Conservation (phyloP, 2,888 invertebrate species). For the Malthinus flaveolus region DNA sequence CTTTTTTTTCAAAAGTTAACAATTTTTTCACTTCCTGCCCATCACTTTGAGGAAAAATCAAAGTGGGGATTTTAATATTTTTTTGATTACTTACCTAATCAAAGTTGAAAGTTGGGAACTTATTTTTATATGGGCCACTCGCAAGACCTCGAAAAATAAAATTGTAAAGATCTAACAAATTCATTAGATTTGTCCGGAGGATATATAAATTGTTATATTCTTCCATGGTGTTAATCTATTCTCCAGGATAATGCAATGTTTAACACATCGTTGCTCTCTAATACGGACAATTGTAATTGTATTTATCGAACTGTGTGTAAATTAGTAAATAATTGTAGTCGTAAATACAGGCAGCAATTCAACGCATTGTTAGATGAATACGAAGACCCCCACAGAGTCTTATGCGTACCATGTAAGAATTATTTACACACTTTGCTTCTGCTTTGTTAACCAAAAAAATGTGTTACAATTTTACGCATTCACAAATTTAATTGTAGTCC, state of each 20-base stretch:
- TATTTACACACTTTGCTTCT: slow-evolving; percentile 35
- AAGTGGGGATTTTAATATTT: neutral
- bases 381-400: slow-evolving; percentile 48
- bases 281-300: slow-evolving; percentile 52
- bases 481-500: neutral
- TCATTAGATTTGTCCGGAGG: slow-evolving; percentile 27
- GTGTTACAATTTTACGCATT: slow-evolving; percentile 17
- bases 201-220: slow-evolving; percentile 24
- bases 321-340: slow-evolving; percentile 54
- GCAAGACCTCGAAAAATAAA: slow-evolving; percentile 5
- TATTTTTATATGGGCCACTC: too few relatives aligned
- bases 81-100: neutral
- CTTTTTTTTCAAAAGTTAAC: too few relatives aligned
- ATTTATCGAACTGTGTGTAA: slow-evolving; percentile 54
- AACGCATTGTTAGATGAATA: slow-evolving; percentile 43
- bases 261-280: slow-evolving; percentile 43
- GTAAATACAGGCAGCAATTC: slow-evolving; percentile 47
- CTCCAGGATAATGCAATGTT: slow-evolving; percentile 34
- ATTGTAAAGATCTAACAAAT: slow-evolving; percentile 14
- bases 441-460: slow-evolving; percentile 27
- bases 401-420: slow-evolving; percentile 48
- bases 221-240: slow-evolving; percentile 35
- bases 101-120: neutral
- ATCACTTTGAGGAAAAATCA: too few relatives aligned
- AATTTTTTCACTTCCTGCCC: neutral